Evolutionary conservation across 2,888 invertebrate species (phyloP), one percentile per base, ranked within the genome.

Genomic region (Trichopoda pennipes): DNA sequence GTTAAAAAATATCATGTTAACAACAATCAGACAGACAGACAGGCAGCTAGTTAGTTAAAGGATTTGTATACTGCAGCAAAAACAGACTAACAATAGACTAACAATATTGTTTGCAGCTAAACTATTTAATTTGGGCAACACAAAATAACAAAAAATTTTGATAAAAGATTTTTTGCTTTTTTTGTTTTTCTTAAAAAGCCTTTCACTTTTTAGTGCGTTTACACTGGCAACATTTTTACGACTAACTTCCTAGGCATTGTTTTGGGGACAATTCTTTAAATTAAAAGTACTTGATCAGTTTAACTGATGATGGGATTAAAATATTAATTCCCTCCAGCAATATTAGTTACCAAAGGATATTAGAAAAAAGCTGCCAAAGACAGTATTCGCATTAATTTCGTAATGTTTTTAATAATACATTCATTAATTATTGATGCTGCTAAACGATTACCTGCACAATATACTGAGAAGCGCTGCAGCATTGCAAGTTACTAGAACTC

Each of bases 111-210:
- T 69, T 44, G 79, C 66, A 70, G 78, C 78, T 70, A 60, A 70
- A 81, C 78, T 70, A 60, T 78, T 82, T 73, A 69, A 74, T 69
- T 81, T 74, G 70, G 75, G 64, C 70, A 74, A 78, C 81, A 78
- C 60, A 78, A 78, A 73, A 21, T 81, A 69, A 75, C 58, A 73
- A 73, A 69, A 58, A 60, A 69, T 81, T 64, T 64, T 56, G 35
- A 64, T 23, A 61, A 68, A 61, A 16, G 17, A 3, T 28, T 21
- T 49, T 69, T 28, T 10, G 23, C 7, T 8, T 49, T 14, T 55
- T 58, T 56, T 56, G 3, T 58, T 74, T 56, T 32, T 35, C 7
- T 66, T 32, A 38, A 56, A 55, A 51, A 49, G n/a, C 76, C 76
- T 76, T 76, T 76, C 76, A 76, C 76, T 76, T 76, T 68, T 53